A percentile compares a stretch with the other conserved stretches of the same genome.
phyloP scores from a whole-genome alignment of 2,888 invertebrate genomes.

The Torymus tubicola region DNA sequence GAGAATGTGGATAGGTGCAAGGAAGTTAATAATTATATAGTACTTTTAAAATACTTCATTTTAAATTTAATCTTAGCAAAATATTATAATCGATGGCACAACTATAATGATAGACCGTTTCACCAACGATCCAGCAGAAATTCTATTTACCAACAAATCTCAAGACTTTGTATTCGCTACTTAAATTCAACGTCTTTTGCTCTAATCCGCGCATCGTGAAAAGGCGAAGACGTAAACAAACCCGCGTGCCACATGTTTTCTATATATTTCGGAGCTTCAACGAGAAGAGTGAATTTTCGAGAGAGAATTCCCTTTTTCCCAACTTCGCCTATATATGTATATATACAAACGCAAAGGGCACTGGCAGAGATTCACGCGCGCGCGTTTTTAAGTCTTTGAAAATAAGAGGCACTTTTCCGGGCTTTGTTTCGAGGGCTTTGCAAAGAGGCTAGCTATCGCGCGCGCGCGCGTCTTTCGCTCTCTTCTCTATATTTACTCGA shows the following conservation, averaged over 20 bases:
- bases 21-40: no score
- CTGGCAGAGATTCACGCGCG: neutral
- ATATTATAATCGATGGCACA: no score
- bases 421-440: slow-evolving; percentile 63
- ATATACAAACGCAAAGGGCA: slow-evolving; percentile 7
- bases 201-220: neutral
- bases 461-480: slow-evolving; percentile 42
- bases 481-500: slow-evolving; percentile 37
- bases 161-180: no score
- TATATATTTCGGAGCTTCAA: slow-evolving; percentile 4
- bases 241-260: neutral
- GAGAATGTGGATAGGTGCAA: no score
- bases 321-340: no score
- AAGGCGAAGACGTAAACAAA: slow-evolving; percentile 20
- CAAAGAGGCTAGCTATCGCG: slow-evolving; percentile 4
- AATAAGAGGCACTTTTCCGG: slow-evolving; percentile 63
- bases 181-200: no score
- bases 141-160: no score
- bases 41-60: no score
- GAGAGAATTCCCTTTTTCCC: neutral
- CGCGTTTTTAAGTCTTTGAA: slow-evolving; percentile 62
- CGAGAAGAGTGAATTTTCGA: slow-evolving; percentile 18
- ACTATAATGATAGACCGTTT: no score
- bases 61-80: no score
- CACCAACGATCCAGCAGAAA: no score